A percentile compares a stretch with the other conserved stretches of the same genome.
Conservation (phyloP, 1,140 invertebrate genomes). For the Ceratosolen fusciceps region DNA sequence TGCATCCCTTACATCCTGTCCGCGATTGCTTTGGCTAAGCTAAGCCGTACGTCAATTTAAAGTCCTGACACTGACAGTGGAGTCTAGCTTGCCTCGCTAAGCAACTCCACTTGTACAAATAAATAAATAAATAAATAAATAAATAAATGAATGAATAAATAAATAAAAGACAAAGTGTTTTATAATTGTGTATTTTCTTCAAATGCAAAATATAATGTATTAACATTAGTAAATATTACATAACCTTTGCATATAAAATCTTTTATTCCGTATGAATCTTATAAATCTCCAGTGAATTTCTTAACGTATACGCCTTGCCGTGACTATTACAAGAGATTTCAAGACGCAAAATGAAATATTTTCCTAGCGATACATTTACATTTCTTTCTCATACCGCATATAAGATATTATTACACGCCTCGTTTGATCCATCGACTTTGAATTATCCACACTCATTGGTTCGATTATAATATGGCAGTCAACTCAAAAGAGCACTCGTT, state of each 20-base stretch:
- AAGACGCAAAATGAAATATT: slow-evolving; percentile 12
- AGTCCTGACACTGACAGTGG: too few species aligned
- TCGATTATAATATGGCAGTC: slow-evolving; percentile 45
- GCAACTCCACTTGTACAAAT: too few species aligned
- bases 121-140: too few species aligned
- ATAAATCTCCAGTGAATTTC: neutral
- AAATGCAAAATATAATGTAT: slow-evolving; percentile 50
- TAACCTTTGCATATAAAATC: slow-evolving; percentile 44
- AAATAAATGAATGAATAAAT: too few species aligned
- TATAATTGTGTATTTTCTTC: slow-evolving; percentile 45
- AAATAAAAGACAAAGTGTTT: slow-evolving; percentile 20
- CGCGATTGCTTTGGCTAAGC: too few species aligned
- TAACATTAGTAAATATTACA: slow-evolving; percentile 46
- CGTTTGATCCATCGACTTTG: slow-evolving; percentile 18
- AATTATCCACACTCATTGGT: slow-evolving; percentile 40
- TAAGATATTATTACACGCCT: neutral
- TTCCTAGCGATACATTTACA: slow-evolving; percentile 3
- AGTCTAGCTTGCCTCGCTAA: too few species aligned
- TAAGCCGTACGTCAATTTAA: too few species aligned
- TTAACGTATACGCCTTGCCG: neutral
- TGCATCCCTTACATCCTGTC: too few species aligned
- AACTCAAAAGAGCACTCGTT: slow-evolving; percentile 31
- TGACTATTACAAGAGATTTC: slow-evolving; percentile 6
- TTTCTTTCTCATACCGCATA: neutral
- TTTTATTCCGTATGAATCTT: slow-evolving; percentile 36